Evolutionary conservation across 2,113 vertebrate species (phyloP), one percentile per base, ranked within the genome.

Genomic region (Amblyopsis rosae): DNA sequence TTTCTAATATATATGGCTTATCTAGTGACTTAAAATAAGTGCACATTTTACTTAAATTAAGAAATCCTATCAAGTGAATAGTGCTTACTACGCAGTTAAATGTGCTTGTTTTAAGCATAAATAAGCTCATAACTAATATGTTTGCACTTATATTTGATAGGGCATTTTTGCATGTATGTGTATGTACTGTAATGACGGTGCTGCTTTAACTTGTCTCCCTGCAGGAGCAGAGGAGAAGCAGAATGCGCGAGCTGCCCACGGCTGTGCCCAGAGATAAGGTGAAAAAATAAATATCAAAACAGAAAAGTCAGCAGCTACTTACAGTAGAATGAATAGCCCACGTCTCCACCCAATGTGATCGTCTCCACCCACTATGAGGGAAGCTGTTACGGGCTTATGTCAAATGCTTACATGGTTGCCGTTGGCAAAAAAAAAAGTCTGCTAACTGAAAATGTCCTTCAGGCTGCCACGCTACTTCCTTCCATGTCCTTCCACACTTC

Each of bases 211-310:
- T 76, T 55, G 16, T 57, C 70, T 3, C 81, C 26, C 69, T 88
- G 61, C 67, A 98, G 98, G 98, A 99, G 80, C 95, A 98, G 67
- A 94, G 98, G 76, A 93, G 98, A 77, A 98, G 98, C 91, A 85
- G 95, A 69, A 95, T 96, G 86, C 93, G 98, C 84, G 97, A 99
- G 76, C 74, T 97, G 60, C 94, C 96, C 54, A 72, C 95, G 13
- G 61, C 93, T n/a, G 92, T 94, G 60, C 82, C 94, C 69, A 92
- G 96, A 77, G 98, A 99, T 72, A 99, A 98, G 94, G 98, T 99
- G 93, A 86, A 64, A 57, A 87, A 64, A 59, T 8, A 57, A 65
- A 49, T 10, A 35, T 10, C 3, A 13, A 13, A 26, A 48, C 67
- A 69, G 45, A 0, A 13, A 70, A 49, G 47, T 10, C 8, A 49